Percentiles rank a stretch among this genome's conserved stretches.
phyloP scores from a whole-genome alignment of 1,140 invertebrate species.

The Drosophila tristis region DNA sequence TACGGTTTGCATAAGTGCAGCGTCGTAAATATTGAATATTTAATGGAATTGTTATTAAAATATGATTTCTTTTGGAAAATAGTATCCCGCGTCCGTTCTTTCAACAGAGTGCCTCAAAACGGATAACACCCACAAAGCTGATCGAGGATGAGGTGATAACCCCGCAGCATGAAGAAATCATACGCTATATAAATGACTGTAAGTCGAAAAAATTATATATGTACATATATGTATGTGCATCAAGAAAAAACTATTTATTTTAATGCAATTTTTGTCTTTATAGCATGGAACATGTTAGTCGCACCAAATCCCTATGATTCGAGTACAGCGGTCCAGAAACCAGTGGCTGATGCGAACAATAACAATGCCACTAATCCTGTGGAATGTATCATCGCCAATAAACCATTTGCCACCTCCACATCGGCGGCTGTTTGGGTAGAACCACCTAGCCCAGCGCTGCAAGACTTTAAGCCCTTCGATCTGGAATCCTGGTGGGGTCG shows the following conservation, averaged over 20 bases:
- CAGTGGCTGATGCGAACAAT: slow-evolving; percentile 70
- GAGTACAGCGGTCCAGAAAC: slow-evolving; percentile 44
- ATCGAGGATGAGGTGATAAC: slow-evolving; percentile 80
- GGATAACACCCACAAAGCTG: slow-evolving; percentile 72
- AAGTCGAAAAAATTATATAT: slow-evolving; percentile 33
- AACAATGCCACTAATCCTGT: slow-evolving; percentile 66
- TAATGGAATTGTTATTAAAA: slow-evolving; percentile 34
- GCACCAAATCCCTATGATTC: slow-evolving; percentile 82
- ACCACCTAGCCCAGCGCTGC: slow-evolving; percentile 88
- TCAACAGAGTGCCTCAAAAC: slow-evolving; percentile 82
- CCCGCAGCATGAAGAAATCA: slow-evolving; percentile 85
- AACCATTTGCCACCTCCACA: slow-evolving; percentile 44
- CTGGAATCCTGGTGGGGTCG: slow-evolving; percentile 95
- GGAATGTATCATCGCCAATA: slow-evolving; percentile 63
- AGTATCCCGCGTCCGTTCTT: slow-evolving; percentile 85
- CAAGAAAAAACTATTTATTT: too few relatives aligned
- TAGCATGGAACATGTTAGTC: slow-evolving; percentile 83
- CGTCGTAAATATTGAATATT: slow-evolving; percentile 21
- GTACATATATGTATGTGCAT: slow-evolving; percentile 2
- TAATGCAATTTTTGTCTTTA: not conserved
- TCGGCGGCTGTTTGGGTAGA: slow-evolving; percentile 89
- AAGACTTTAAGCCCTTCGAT: slow-evolving; percentile 94
- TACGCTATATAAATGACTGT: slow-evolving; percentile 84
- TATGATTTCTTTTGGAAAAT: slow-evolving; percentile 29
- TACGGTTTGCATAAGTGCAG: slow-evolving; percentile 51